Conservation (phyloP, 2,797 vertebrate genomes). For the Rhyacichthys aspro region DNA sequence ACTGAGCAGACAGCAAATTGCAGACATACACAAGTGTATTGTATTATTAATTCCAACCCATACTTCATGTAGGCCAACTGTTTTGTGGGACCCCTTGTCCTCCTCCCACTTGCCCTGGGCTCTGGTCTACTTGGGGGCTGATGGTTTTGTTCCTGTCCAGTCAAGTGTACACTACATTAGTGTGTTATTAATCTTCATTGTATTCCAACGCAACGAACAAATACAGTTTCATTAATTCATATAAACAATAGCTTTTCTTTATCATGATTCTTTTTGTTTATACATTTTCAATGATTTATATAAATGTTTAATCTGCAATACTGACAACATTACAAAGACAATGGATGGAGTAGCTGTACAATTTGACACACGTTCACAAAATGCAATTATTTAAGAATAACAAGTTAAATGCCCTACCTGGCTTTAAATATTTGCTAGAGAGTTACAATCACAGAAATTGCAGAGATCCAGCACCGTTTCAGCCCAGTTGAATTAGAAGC, state of each 20-base stretch:
- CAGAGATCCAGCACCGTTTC: conserved; percentile 16
- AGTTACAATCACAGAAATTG: conserved; percentile 5
- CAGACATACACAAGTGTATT: neutral
- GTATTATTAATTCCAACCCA: conserved; percentile 10
- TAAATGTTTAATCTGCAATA: too few relatives aligned
- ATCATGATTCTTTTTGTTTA: too few relatives aligned
- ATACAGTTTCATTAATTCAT: conserved; percentile 4
- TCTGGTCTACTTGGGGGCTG: conserved; percentile 24
- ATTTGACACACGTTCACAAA: neutral
- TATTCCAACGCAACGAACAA: conserved; percentile 38
- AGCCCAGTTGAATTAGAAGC: conserved; percentile 25
- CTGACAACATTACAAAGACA: too few relatives aligned
- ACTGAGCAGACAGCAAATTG: neutral
- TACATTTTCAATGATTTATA: too few relatives aligned
- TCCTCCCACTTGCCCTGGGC: conserved; percentile 14
- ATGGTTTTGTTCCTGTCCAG: conserved; percentile 66
- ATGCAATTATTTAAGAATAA: neutral
- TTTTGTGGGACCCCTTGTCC: conserved; percentile 2
- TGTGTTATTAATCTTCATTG: conserved; percentile 55
- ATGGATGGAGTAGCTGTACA: neutral
- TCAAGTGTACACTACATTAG: conserved; percentile 55
- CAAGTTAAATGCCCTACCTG: conserved; percentile 65
- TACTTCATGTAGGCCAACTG: conserved; percentile 1
- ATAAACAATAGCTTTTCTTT: too few relatives aligned
- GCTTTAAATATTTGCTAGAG: conserved; percentile 7